These are phyloP conservation scores for Macrobrachium nipponense DNA, from an alignment of 1,140 invertebrate genomes.

Conservation along the genomic window DNA sequence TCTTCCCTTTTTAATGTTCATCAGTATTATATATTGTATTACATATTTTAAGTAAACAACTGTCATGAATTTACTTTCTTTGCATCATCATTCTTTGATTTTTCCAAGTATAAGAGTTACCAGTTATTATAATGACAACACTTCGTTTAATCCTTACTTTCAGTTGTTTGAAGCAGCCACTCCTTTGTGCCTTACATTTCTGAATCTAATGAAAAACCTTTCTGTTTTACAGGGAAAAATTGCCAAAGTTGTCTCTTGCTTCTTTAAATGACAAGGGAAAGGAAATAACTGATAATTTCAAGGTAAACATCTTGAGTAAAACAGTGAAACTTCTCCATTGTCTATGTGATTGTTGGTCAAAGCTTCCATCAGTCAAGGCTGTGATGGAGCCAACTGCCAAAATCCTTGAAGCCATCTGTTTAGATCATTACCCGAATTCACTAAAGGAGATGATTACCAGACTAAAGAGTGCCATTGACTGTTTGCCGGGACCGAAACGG, in stretches of 20 bases:
- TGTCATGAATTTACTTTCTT: no score
- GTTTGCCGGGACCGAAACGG: constrained; percentile 35
- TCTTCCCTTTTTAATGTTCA: no score
- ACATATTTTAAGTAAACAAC: no score
- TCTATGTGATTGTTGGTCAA: constrained; percentile 47
- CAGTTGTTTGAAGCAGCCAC: no score
- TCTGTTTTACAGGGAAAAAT: constrained; percentile 35
- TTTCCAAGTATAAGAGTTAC: no score
- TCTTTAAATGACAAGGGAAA: constrained; percentile 23
- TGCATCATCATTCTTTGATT: no score
- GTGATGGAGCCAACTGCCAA: constrained; percentile 39
- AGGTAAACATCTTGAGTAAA: constrained; percentile 36
- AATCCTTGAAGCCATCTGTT: constrained; percentile 36
- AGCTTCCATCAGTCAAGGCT: constrained; percentile 41
- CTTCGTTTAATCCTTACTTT: no score
- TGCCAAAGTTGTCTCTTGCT: constrained; percentile 23
- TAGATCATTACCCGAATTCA: constrained; percentile 44
- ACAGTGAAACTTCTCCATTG: constrained; percentile 29
- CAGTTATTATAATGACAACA: no score
- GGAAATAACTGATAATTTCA: constrained; percentile 47
- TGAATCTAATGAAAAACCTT: neutral
- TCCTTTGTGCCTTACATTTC: neutral
- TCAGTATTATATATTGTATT: no score
- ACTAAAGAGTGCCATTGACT: constrained; percentile 26
- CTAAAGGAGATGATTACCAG: constrained; percentile 28